Base-by-base conservation (phyloP, 2,797 vertebrate species). In the Dromococcyx pavoninus region DNA sequence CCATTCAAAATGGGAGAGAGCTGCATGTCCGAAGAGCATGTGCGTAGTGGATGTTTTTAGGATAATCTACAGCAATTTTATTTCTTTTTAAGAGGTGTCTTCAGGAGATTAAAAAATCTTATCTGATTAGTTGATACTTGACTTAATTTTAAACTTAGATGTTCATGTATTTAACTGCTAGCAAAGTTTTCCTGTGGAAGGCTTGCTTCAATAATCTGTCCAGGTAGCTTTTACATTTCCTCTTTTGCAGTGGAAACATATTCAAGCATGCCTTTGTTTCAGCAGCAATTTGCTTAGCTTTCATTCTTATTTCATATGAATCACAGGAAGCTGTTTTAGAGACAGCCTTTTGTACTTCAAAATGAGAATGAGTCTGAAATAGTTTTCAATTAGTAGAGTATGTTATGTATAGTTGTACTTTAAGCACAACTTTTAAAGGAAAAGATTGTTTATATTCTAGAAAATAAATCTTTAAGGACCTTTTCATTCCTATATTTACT, bases 181-280 rank as follows among this genome's bases (percentile, higher is more conserved):
- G 32, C 8, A 50, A 70, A 60, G 23, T 44, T 91, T 83, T 22
- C 15, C 25, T 4, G 4, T 54, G 16, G 60, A 81, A 78, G 39
- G 5, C 22, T 86, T 57, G 9, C 35, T 89, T 85, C 64, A 50
- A 10, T 87, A 24, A 41, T 79, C 53, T 67, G 17, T 70, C 92
- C 25, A 57, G 65, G 61, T 23, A 57, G 48, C 41, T 87, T 73
- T 89, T 72, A 23, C 12, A 9, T 32, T 76, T 43, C 25, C 17
- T 90, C 5, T 84, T 32, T 37, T 69, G 10, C n/a, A 57, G 28
- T 46, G 44, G 54, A 79, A 79, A 17, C 18, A 4, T 85, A 32
- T 69, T 81, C 66, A 86, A 86, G 58, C 60, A 54, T 48, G n/a
- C 37, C 61, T 93, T 91, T 92, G 69, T 83, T 94, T 91, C 19